phyloP scores from a whole-genome alignment of 1,140 invertebrate genomes.

The Drosophila repletoides region DNA sequence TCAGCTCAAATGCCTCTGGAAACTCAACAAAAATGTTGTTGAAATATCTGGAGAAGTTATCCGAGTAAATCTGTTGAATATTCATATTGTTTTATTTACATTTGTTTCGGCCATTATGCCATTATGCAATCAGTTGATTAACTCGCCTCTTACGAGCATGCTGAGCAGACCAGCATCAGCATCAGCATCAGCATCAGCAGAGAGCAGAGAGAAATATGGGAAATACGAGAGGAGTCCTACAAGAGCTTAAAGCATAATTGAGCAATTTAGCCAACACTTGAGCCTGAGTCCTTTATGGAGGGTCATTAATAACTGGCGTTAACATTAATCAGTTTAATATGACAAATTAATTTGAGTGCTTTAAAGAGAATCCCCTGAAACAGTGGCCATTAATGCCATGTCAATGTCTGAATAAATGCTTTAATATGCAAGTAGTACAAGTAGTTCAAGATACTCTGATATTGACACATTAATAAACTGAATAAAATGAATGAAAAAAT shows the following conservation, averaged over 20 bases:
- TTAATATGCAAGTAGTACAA: background rate
- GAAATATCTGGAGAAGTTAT: too few species aligned
- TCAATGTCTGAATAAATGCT: background rate
- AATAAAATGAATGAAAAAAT: background rate
- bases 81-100: constrained; percentile 16
- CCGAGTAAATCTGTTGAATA: constrained; percentile 23
- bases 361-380: constrained; percentile 20
- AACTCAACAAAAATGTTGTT: too few species aligned
- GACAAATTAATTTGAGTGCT: constrained; percentile 58
- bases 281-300: constrained; percentile 19
- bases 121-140: constrained; percentile 35
- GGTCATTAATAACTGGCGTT: constrained; percentile 53
- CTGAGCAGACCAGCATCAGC: too few species aligned
- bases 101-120: background rate
- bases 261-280: constrained; percentile 35
- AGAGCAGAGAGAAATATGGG: too few species aligned
- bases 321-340: constrained; percentile 73
- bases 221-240: constrained; percentile 19
- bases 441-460: background rate
- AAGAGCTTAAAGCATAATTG: constrained; percentile 17
- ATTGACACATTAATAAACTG: constrained; percentile 9
- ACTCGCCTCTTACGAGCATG: background rate
- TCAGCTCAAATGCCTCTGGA: too few species aligned
- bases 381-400: constrained; percentile 7
- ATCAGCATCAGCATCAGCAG: too few species aligned